Evolutionary conservation across 1,140 invertebrate species (phyloP).

Genomic region (Phthorimaea operculella): DNA sequence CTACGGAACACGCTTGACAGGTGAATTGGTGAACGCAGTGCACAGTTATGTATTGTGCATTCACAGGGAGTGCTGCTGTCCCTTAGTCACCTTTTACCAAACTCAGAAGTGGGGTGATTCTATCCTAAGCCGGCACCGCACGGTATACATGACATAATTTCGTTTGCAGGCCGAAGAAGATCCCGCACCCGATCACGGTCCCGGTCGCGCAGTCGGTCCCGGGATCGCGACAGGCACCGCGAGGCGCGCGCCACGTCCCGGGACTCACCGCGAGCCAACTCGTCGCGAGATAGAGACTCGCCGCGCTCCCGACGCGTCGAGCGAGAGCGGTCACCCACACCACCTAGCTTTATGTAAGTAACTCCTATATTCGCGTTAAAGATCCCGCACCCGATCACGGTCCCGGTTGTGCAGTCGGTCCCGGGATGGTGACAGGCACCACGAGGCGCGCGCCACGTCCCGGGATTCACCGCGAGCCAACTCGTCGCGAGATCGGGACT

Average conservation of each 20-base stretch:
- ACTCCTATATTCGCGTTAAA: slow-evolving; percentile 9
- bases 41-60: no score
- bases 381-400: slow-evolving; percentile 51
- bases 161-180: slow-evolving; percentile 25
- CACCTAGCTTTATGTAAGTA: slow-evolving; percentile 82
- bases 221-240: slow-evolving; percentile 54
- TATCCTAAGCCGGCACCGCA: no score
- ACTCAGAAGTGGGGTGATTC: no score
- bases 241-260: slow-evolving; percentile 26
- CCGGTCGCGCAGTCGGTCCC: slow-evolving; percentile 54
- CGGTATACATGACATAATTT: not conserved
- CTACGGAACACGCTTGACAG: no score
- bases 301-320: slow-evolving; percentile 45
- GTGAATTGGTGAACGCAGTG: no score
- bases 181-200: slow-evolving; percentile 55
- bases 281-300: slow-evolving; percentile 22
- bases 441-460: slow-evolving; percentile 29
- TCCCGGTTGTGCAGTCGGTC: slow-evolving; percentile 55
- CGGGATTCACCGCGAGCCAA: no score
- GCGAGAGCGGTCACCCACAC: slow-evolving; percentile 73
- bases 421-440: slow-evolving; percentile 53
- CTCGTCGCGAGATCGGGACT: no score
- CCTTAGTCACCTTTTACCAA: no score
- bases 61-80: no score
- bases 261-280: slow-evolving; percentile 16